These are phyloP conservation scores for Poecilia velifera DNA, from an alignment of 2,797 vertebrate species.

Conservation along the genomic window DNA sequence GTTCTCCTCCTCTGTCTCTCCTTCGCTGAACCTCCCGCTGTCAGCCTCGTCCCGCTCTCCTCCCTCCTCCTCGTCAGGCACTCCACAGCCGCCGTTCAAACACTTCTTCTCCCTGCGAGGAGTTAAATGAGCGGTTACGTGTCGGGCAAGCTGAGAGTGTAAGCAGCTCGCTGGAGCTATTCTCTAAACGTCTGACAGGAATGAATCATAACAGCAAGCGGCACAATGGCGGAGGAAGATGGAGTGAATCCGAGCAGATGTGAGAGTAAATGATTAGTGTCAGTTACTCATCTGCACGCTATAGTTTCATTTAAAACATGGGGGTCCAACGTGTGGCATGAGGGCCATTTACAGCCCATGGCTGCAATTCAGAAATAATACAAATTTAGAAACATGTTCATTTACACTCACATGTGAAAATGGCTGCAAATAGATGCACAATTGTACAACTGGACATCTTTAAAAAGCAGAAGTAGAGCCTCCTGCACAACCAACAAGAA, in stretches of 20 bases:
- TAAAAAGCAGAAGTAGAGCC: no score
- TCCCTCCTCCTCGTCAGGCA: constrained; percentile 87
- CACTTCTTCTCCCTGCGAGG: constrained; percentile 86
- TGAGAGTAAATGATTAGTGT: constrained; percentile 27
- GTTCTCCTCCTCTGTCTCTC: constrained; percentile 88
- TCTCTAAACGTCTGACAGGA: constrained; percentile 17
- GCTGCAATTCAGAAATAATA: no score
- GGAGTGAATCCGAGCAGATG: constrained; percentile 14
- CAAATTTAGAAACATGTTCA: no score
- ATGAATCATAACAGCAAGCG: constrained; percentile 35
- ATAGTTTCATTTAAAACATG: neutral
- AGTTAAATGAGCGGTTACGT: constrained; percentile 21
- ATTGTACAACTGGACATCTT: no score
- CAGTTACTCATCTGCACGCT: neutral
- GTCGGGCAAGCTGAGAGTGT: constrained; percentile 23
- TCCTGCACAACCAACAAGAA: no score
- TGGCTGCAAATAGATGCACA: no score
- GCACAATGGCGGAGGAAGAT: constrained; percentile 19
- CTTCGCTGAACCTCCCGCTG: constrained; percentile 82
- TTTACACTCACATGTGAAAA: no score
- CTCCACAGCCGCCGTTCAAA: constrained; percentile 92
- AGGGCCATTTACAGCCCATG: no score
- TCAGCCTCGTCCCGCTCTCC: constrained; percentile 85
- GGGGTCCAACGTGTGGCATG: no score
- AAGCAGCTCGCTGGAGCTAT: constrained; percentile 12